Evolutionary conservation across 2,888 invertebrate species (phyloP).

Genomic region (Gandaritis pyraliata): DNA sequence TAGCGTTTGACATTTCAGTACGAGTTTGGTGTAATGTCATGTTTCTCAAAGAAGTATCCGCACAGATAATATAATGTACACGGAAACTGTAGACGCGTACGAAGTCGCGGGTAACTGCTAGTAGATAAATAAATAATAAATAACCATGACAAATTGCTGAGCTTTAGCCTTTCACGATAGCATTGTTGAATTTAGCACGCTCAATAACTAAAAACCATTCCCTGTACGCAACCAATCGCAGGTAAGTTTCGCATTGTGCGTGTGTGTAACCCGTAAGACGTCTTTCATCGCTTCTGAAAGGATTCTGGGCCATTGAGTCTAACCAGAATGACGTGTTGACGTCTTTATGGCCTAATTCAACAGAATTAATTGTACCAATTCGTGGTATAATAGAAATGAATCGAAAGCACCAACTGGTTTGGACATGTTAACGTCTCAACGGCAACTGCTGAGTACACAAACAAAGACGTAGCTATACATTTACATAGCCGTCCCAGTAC

Average conservation of each 20-base stretch:
- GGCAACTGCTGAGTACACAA: background rate
- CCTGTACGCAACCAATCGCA: conserved; percentile 4
- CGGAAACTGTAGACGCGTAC: too few species aligned
- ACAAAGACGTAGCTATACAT: too few species aligned
- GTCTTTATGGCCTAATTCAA: conserved; percentile 40
- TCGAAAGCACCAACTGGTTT: conserved; percentile 9
- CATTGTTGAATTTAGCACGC: background rate
- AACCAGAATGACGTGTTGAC: conserved; percentile 34
- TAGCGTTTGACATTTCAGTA: too few species aligned
- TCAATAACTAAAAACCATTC: background rate
- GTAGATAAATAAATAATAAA: too few species aligned
- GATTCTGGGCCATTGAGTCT: conserved; percentile 38
- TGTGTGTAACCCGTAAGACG: conserved; percentile 21
- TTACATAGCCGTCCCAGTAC: too few species aligned
- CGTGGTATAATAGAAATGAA: conserved; percentile 18
- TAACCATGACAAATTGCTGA: too few species aligned
- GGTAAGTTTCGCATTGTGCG: conserved; percentile 19
- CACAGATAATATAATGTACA: too few species aligned
- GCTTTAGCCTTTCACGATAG: too few species aligned
- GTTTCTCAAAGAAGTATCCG: too few species aligned
- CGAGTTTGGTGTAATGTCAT: too few species aligned
- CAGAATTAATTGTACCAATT: conserved; percentile 29
- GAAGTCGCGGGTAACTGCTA: too few species aligned
- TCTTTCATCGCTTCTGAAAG: conserved; percentile 26
- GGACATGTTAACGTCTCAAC: background rate